These are phyloP conservation scores for Misgurnus mizolepis DNA, from an alignment of 2,113 vertebrate species.

Conservation along the genomic window DNA sequence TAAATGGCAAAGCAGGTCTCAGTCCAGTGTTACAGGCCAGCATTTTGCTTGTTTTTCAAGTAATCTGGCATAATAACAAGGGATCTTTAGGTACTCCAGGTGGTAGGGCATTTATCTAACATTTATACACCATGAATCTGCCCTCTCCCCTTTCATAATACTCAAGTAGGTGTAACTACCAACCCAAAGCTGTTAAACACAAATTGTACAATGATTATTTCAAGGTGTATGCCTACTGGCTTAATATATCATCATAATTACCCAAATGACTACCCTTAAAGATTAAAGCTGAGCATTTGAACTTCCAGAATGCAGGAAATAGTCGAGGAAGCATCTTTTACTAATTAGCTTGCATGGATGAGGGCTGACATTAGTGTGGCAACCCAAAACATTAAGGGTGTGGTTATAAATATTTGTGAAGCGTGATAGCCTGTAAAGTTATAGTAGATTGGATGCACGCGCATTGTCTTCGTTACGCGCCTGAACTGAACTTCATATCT, in stretches of 20 bases:
- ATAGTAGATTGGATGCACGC: too few relatives aligned
- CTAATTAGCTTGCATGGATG: not conserved
- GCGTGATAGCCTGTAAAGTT: not conserved
- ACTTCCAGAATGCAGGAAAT: conserved; percentile 23
- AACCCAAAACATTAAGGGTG: not conserved
- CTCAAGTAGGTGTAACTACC: conserved; percentile 18
- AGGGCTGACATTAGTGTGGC: not conserved
- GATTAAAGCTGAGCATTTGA: conserved; percentile 33
- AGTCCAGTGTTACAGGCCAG: not conserved
- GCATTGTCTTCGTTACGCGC: too few relatives aligned
- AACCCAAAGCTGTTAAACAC: conserved; percentile 18
- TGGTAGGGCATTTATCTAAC: not conserved
- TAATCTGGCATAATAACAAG: conserved; percentile 4
- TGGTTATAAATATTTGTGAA: not conserved
- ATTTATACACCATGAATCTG: not conserved
- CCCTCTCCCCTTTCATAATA: conserved; percentile 6
- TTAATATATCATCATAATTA: conserved; percentile 34
- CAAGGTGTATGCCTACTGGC: conserved; percentile 35
- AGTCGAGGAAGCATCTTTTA: not conserved
- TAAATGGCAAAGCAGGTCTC: not conserved
- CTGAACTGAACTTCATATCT: too few relatives aligned
- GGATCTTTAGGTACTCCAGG: not conserved
- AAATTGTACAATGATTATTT: conserved; percentile 42
- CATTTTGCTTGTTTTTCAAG: not conserved
- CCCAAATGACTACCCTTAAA: conserved; percentile 34